These are phyloP conservation scores for Eretmochelys imbricata DNA, from an alignment of 2,113 vertebrate species.

Conservation along the genomic window DNA sequence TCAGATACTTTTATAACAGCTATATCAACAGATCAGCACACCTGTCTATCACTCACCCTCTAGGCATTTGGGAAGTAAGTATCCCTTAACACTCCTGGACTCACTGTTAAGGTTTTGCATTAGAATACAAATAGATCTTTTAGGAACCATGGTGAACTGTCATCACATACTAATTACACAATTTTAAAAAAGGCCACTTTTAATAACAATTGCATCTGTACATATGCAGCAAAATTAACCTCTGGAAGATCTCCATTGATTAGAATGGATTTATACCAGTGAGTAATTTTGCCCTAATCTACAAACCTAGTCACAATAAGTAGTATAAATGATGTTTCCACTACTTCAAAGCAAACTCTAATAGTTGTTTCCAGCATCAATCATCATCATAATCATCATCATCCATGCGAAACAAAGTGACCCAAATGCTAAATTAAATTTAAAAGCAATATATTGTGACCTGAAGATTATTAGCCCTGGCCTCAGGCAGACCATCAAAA, in stretches of 20 bases:
- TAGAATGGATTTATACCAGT: not conserved
- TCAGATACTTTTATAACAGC: not conserved
- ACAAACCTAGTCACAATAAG: not conserved
- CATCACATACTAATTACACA: fast-evolving
- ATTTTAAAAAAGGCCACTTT: not conserved
- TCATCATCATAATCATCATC: not conserved
- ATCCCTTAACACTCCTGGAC: not conserved
- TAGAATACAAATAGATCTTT: not conserved
- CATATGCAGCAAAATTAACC: not conserved
- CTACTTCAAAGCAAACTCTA: not conserved
- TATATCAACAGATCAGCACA: not conserved
- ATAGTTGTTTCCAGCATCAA: not conserved
- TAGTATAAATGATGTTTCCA: not conserved
- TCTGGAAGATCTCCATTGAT: not conserved
- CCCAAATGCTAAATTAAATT: not conserved
- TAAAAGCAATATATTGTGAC: fast-evolving
- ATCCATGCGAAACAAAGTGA: not conserved
- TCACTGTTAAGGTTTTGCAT: not conserved
- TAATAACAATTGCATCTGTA: not conserved
- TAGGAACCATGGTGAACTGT: not conserved
- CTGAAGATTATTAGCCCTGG: not conserved
- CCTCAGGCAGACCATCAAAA: fast-evolving
- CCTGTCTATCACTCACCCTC: not conserved
- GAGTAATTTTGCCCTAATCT: not conserved
- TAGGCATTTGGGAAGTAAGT: not conserved